Evolutionary conservation across 2,888 invertebrate species (phyloP), one percentile per base, ranked within the genome.

Genomic region (Salticus scenicus): DNA sequence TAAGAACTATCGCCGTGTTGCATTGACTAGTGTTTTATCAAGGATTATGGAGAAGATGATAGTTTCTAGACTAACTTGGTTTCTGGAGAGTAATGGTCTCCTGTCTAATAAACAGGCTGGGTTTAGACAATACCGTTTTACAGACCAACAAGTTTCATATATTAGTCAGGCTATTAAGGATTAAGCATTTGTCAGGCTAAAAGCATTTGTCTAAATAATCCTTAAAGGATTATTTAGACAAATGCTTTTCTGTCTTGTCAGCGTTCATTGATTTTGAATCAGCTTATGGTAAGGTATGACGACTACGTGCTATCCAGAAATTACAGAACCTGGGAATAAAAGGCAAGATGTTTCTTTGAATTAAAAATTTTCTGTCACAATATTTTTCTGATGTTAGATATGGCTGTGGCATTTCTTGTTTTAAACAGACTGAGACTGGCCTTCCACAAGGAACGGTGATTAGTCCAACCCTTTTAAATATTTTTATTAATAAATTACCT

Each of bases 191-290:
- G n/a, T n/a, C n/a, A n/a, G n/a, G n/a, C n/a, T n/a, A n/a, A n/a
- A n/a, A n/a, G n/a, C n/a, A n/a, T n/a, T n/a, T n/a, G n/a, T n/a
- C n/a, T n/a, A n/a, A n/a, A n/a, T n/a, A n/a, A 67, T 30, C 30
- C 12, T 20, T 64, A 2, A 64, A 64, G 24, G 64, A 64, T 28
- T 24, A 2, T 64, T 64, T 64, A 8, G 64, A 64, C 4, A 64
- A 27, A 28, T 27, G 2, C 14, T 27, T 24, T 1, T 64, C 12
- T 1, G 64, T 64, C 64, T 64, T 64, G 1, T 17, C 64, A 4
- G 64, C 28, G 17, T 64, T 12, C 24, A 64, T 64, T 63, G 63
- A 63, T n/a, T 63, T n/a, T 63, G 24, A 63, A 63, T 63, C 63
- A 63, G 63, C 63, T n/a, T 28, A 64, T 64, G 64, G 24, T 28